phyloP scores from a whole-genome alignment of 1,140 invertebrate genomes.

The Zaprionus camerounensis region DNA sequence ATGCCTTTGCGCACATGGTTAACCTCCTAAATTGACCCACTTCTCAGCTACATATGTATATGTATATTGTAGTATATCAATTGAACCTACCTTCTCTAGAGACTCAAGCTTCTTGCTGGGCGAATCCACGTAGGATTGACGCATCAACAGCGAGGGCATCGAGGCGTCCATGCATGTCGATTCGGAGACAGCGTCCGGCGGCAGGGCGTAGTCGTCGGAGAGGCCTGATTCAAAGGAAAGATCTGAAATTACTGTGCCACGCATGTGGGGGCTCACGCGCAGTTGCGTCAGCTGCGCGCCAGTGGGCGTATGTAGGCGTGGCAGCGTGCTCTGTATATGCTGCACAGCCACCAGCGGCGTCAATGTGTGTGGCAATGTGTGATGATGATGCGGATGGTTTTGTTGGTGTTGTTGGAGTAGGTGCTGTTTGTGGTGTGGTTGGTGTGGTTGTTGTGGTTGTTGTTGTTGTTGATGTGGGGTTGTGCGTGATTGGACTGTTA shows the following conservation, averaged over 20 bases:
- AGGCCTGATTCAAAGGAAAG: constrained; percentile 96
- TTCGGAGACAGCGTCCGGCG: constrained; percentile 94
- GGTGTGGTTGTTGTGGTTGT: constrained; percentile 28
- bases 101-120: constrained; percentile 89
- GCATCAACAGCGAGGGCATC: constrained; percentile 88
- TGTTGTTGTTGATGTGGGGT: constrained; percentile 50
- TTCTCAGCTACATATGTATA: too few species aligned
- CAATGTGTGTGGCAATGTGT: constrained; percentile 41
- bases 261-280: constrained; percentile 68
- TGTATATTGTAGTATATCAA: too few species aligned
- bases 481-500: constrained; percentile 40
- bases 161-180: constrained; percentile 90
- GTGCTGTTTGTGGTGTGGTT: constrained; percentile 42
- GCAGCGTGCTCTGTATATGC: constrained; percentile 62
- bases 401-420: constrained; percentile 32
- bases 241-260: constrained; percentile 88
- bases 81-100: constrained; percentile 90
- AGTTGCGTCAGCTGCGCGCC: constrained; percentile 61
- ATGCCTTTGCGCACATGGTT: too few species aligned
- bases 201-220: constrained; percentile 98
- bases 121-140: constrained; percentile 88
- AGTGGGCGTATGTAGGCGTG: constrained; percentile 55
- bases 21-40: too few species aligned
- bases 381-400: constrained; percentile 41
- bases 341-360: constrained; percentile 34